Conservation (phyloP, 2,113 vertebrate genomes). For the Neopipo cinnamomea region DNA sequence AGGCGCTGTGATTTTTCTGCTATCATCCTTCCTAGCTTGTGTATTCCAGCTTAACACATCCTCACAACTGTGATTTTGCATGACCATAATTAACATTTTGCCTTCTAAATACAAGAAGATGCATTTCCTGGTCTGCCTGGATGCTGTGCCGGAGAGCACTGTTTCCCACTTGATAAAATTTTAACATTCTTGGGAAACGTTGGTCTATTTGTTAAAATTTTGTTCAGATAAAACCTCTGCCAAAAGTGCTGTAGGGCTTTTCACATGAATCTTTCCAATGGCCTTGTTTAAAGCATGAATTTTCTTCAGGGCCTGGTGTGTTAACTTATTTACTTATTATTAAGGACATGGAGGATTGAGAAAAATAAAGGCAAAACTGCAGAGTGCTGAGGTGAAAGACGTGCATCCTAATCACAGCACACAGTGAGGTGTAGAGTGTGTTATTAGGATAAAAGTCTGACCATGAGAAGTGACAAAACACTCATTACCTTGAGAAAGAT, state of each 20-base stretch:
- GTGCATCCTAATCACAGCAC: neutral
- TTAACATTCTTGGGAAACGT: neutral
- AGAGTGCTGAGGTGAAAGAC: neutral
- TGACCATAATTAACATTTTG: neutral
- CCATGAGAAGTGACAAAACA: neutral
- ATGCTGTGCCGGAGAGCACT: neutral
- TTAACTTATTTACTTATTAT: neutral
- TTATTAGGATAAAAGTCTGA: neutral
- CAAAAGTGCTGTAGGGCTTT: neutral
- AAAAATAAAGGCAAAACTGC: slow-evolving; percentile 5
- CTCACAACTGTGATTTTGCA: neutral
- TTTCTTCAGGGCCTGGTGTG: neutral
- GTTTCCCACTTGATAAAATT: neutral
- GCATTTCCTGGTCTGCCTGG: neutral
- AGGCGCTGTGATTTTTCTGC: neutral
- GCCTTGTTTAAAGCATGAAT: neutral
- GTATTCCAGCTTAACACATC: neutral
- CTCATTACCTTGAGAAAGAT: neutral
- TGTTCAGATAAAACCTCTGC: neutral
- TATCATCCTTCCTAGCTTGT: neutral
- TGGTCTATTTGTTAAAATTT: neutral
- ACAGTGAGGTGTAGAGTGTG: neutral
- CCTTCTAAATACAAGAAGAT: neutral
- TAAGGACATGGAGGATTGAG: neutral
- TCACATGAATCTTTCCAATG: neutral